Conservation (phyloP, 1,140 invertebrate genomes). For the Holcopasites calliopsidis region DNA sequence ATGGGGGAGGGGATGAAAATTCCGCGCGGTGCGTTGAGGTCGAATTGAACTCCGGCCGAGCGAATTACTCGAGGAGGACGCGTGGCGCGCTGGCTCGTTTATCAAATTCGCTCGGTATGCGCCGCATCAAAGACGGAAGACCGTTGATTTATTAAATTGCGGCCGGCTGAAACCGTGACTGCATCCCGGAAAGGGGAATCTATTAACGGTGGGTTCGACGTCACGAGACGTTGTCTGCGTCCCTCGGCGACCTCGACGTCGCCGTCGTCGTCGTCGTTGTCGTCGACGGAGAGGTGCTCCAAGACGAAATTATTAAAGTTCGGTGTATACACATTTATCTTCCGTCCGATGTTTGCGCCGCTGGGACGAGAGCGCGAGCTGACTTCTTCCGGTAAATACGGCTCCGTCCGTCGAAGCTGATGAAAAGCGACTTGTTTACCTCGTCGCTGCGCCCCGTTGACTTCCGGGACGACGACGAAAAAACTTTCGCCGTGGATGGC, state of each 20-base stretch:
- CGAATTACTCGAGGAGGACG: slow-evolving; percentile 42
- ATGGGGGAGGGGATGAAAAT: slow-evolving; percentile 27
- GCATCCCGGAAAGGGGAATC: slow-evolving; percentile 22
- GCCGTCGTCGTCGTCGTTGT: not conserved
- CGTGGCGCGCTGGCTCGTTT: slow-evolving; percentile 44
- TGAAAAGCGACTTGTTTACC: slow-evolving; percentile 64
- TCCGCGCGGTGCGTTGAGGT: slow-evolving; percentile 27
- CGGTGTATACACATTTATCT: slow-evolving; percentile 39
- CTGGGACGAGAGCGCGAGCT: slow-evolving; percentile 29
- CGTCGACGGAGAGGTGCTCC: not conserved
- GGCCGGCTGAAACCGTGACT: slow-evolving; percentile 1
- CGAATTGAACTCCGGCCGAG: slow-evolving; percentile 41
- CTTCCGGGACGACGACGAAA: slow-evolving; percentile 39
- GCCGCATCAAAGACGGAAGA: slow-evolving; percentile 51
- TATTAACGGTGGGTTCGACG: slow-evolving; percentile 27
- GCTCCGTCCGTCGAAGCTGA: slow-evolving; percentile 48
- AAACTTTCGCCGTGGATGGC: slow-evolving; percentile 35
- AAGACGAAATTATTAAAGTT: slow-evolving; percentile 62
- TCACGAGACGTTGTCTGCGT: slow-evolving; percentile 1
- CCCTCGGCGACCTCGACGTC: not conserved
- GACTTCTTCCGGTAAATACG: slow-evolving; percentile 53
- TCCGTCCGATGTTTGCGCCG: slow-evolving; percentile 49
- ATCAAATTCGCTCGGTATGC: slow-evolving; percentile 50
- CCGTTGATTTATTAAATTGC: slow-evolving; percentile 62
- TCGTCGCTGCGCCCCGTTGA: slow-evolving; percentile 31